Conservation (phyloP, 2,888 invertebrate genomes). For the Marronus borbonicus region DNA sequence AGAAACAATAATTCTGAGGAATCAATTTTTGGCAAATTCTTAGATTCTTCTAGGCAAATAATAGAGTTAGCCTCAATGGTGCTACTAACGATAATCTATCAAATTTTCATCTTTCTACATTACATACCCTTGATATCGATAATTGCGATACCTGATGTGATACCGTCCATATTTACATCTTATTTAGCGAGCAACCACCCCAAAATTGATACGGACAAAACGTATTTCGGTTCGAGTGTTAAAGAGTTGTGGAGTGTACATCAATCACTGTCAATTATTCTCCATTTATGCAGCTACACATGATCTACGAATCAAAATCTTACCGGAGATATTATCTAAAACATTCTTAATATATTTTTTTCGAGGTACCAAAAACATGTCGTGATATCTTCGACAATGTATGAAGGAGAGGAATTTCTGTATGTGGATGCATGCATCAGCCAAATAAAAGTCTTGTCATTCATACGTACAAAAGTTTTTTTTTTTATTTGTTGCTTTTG, state of each 20-base stretch:
- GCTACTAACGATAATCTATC: too few relatives aligned
- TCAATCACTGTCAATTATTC: slow-evolving; percentile 61
- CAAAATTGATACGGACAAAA: slow-evolving; percentile 52
- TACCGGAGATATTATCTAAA: slow-evolving; percentile 56
- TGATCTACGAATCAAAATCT: slow-evolving; percentile 58
- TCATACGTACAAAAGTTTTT: neutral
- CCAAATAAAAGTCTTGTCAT: slow-evolving; percentile 19
- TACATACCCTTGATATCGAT: too few relatives aligned
- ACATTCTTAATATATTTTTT: slow-evolving; percentile 40
- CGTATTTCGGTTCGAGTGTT: slow-evolving; percentile 55
- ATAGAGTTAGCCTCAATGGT: too few relatives aligned
- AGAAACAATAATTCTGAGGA: too few relatives aligned
- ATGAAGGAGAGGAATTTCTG: neutral
- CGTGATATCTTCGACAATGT: slow-evolving; percentile 34
- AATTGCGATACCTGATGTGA: too few relatives aligned
- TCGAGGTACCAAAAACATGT: slow-evolving; percentile 16
- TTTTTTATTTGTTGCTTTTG: neutral
- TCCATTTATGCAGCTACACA: slow-evolving; percentile 57
- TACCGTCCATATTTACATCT: neutral
- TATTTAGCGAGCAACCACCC: slow-evolving; percentile 31
- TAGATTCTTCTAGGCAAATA: too few relatives aligned
- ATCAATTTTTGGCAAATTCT: too few relatives aligned
- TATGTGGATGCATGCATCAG: slow-evolving; percentile 13
- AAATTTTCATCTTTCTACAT: too few relatives aligned
- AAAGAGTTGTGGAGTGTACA: slow-evolving; percentile 56